Percentiles rank a stretch among this genome's conserved stretches.
Conservation (phyloP, 2,888 invertebrate species). For the Drosophila fulvimacula region DNA sequence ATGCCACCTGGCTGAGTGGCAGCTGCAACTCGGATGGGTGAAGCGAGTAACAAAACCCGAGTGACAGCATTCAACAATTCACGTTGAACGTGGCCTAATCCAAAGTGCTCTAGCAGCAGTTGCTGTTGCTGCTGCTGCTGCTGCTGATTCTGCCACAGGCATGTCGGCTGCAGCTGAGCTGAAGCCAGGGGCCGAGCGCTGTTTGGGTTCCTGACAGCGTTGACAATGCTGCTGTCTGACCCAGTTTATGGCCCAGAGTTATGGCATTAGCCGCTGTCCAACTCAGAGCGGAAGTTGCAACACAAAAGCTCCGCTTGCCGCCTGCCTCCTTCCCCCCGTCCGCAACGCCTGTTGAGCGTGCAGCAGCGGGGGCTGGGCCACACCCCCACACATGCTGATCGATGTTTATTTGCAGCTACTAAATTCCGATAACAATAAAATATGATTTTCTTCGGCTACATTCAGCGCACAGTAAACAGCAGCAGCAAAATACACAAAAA, state of each 20-base stretch:
- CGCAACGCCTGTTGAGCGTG: background rate
- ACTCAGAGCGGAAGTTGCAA: conserved; percentile 27
- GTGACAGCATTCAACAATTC: conserved; percentile 54
- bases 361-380: background rate
- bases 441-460: conserved; percentile 70
- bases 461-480: conserved; percentile 35
- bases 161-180: conserved; percentile 26
- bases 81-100: conserved; percentile 53
- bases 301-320: conserved; percentile 20
- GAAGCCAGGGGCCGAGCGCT: conserved; percentile 1
- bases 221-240: conserved; percentile 56
- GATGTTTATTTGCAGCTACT: conserved; percentile 67
- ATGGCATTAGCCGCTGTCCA: conserved; percentile 26
- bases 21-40: conserved; percentile 21
- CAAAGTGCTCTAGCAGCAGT: conserved; percentile 29
- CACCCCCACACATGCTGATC: conserved; percentile 33
- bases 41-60: conserved; percentile 41
- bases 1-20: conserved; percentile 19
- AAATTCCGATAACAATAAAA: conserved; percentile 78
- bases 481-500: conserved; percentile 62
- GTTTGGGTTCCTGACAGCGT: conserved; percentile 35
- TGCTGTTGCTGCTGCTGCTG: conserved; percentile 14
- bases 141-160: conserved; percentile 31
- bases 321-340: no score
- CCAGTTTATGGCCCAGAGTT: conserved; percentile 49